Conservation (phyloP, 2,888 invertebrate genomes). For the Drosophila recens region DNA sequence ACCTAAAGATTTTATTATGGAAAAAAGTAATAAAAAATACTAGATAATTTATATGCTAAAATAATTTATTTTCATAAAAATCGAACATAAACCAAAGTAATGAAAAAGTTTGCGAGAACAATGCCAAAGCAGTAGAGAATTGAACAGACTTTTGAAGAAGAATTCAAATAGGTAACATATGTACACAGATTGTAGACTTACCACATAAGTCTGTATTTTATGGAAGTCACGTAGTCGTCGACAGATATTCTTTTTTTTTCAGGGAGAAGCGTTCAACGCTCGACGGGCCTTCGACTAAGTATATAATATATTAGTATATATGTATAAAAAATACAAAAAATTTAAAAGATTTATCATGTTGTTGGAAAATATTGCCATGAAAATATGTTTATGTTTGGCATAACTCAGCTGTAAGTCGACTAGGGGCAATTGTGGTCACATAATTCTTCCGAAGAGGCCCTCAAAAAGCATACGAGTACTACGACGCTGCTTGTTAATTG, state of each 20-base stretch:
- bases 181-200: slow-evolving; percentile 1
- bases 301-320: slow-evolving; percentile 8
- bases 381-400: slow-evolving; percentile 56
- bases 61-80: neutral
- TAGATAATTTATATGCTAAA: neutral
- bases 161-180: neutral
- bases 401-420: slow-evolving; percentile 51
- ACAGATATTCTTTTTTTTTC: slow-evolving; percentile 22
- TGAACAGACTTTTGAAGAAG: neutral
- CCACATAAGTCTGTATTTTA: slow-evolving; percentile 13
- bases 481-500: slow-evolving; percentile 21
- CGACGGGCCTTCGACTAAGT: slow-evolving; percentile 33
- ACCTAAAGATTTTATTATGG: neutral
- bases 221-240: slow-evolving; percentile 24
- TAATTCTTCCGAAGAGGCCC: slow-evolving; percentile 49
- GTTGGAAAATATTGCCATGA: slow-evolving; percentile 53
- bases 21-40: neutral
- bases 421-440: slow-evolving; percentile 47
- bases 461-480: neutral
- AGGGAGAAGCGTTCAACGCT: slow-evolving; percentile 19
- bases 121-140: neutral
- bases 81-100: neutral
- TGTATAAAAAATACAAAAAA: neutral
- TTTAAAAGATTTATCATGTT: slow-evolving; percentile 54
- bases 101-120: slow-evolving; percentile 3